Evolutionary conservation across 2,797 vertebrate genomes (phyloP), one percentile per base, ranked within the genome.

Genomic region (Siniperca scherzeri): DNA sequence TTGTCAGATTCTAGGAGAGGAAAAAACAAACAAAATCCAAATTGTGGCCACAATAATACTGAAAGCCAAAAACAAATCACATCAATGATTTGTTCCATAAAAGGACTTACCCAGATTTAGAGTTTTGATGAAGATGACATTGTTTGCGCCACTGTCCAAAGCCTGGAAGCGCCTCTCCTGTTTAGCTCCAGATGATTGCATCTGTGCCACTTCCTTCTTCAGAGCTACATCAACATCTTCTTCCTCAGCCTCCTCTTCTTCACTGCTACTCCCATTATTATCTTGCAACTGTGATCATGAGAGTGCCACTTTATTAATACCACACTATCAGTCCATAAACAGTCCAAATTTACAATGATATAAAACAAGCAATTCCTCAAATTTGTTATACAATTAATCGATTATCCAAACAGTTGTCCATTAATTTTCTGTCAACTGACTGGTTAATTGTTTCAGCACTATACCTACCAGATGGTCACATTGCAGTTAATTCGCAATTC

Each of bases 71-170:
- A 62, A 13, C 1, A 22, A 16, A 22, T 10, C 19, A 33, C 25
- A 1, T 9, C 0, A 9, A 5, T 38, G 40, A 2, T 2, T 11
- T 0, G 8, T 27, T 13, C 5, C 0, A 11, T 62, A 11, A 21
- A 27, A 42, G 3, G 0, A 30, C 87, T 68, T 72, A 99, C 98
- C 98, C 77, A 99, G 95, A 71, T 97, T 96, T 25, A 91, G 94
- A 0, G 98, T 98, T 82, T 92, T 96, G 88, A 99, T 98, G 93
- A 99, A 99, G 83, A 99, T 94, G 13, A 99, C 97, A 0, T 99
- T 99, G 92, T 98, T 99, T 0, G 98, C 98, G 0, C 98, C 98
- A 0, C 98, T 99, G 60, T 97, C 96, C 91, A 98, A 80, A 0
- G 97, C 97, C 93, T 97, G 96, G 92, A 99, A 99, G 66, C 98